phyloP scores from a whole-genome alignment of 2,113 vertebrate genomes.

The Pluvianellus socialis region DNA sequence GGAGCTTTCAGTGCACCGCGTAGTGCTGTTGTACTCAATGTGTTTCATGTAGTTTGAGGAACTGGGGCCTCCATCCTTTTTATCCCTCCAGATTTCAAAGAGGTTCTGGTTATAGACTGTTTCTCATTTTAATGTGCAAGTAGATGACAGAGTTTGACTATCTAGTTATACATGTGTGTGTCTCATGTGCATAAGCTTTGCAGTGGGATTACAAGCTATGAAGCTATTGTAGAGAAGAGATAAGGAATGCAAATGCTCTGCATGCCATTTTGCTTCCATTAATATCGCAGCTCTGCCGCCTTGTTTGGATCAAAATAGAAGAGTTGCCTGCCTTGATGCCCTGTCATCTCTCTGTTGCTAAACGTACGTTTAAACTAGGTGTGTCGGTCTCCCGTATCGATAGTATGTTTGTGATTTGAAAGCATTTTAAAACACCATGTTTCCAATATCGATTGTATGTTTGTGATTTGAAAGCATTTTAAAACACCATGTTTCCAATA shows the following conservation, averaged over 20 bases:
- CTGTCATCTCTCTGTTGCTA: neutral
- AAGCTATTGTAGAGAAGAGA: neutral
- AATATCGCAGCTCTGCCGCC: neutral
- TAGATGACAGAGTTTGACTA: neutral
- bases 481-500: neutral
- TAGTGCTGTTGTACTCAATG: neutral
- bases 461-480: neutral
- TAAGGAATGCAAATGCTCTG: neutral
- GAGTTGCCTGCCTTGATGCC: neutral
- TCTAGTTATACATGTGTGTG: neutral
- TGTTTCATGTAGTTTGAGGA: neutral
- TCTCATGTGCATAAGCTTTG: neutral
- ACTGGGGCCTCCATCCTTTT: neutral
- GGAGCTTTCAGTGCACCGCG: neutral
- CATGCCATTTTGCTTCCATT: neutral
- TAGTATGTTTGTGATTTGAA: neutral
- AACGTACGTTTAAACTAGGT: neutral
- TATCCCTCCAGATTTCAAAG: neutral
- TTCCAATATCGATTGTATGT: no score
- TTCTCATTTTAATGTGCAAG: neutral
- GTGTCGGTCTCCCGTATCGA: neutral
- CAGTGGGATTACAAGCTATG: neutral
- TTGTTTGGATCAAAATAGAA: neutral
- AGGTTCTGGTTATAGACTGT: neutral
- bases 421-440: neutral